Percentiles rank a stretch among this genome's conserved stretches.
These are phyloP conservation scores for Julus scanicus DNA, from an alignment of 2,888 invertebrate species.

Conservation along the genomic window DNA sequence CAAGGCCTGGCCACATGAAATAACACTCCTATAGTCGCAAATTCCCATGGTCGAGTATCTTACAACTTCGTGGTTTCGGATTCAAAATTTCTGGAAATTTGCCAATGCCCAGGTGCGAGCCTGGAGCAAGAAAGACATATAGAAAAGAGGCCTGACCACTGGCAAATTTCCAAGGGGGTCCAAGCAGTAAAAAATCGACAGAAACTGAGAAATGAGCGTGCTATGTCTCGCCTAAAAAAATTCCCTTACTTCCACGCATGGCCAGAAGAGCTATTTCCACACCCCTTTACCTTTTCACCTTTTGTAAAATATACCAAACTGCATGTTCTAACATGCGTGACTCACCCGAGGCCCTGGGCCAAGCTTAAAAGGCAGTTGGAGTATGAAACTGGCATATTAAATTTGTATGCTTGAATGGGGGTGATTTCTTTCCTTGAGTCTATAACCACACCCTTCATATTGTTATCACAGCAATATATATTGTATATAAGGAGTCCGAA, in stretches of 20 bases:
- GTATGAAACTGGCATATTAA: too few species aligned
- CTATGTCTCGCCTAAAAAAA: neutral
- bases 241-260: neutral
- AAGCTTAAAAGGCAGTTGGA: neutral
- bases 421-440: too few species aligned
- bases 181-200: neutral
- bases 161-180: conserved; percentile 10
- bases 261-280: neutral
- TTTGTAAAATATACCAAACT: neutral
- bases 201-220: neutral
- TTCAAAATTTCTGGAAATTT: conserved; percentile 28
- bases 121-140: too few species aligned
- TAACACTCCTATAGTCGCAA: neutral
- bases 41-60: neutral
- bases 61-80: neutral
- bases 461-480: too few species aligned
- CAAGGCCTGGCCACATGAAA: neutral
- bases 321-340: neutral
- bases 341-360: neutral
- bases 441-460: too few species aligned
- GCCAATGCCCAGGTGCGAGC: neutral
- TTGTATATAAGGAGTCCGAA: too few species aligned
- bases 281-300: neutral
- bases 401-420: too few species aligned
- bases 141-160: neutral